Evolutionary conservation across 1,140 invertebrate species (phyloP), one percentile per base, ranked within the genome.

Genomic region (Pollicipes pollicipes): DNA sequence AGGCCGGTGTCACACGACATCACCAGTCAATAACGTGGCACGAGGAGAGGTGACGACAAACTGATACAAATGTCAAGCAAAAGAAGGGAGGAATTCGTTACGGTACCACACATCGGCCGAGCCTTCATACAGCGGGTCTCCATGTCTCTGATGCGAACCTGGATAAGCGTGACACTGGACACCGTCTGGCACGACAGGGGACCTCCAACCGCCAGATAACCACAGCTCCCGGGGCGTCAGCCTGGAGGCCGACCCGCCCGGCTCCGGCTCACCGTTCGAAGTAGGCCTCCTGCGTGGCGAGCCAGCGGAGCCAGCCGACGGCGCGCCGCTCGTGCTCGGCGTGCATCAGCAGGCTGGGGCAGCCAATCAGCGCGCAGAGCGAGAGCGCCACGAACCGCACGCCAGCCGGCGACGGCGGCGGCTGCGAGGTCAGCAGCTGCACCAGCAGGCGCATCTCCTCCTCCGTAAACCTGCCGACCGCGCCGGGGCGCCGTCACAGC

Each of bases 281-380:
- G 70, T 92, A 90, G 17, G 88, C 88, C 80, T 96, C 92, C 78
- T 94, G 91, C 69, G 88, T 86, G 0, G 96, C 89, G 0, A 97
- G 82, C 91, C 93, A 96, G 71, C 91, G 88, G 6, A 97, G 88
- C 93, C 94, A 97, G 77, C 95, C 90, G 70, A 96, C 88, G n/a
- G 90, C 88, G 76, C 87, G 86, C 70, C 88, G 88, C 81, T 98
- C 95, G 74, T 93, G 86, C 78, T 94, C 86, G 74, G 85, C 79
- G 74, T 86, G 79, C 16, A 84, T 83, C 68, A 97, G 87, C 6
- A 98, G 78, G 13, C 91, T 90, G 10, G 94, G 93, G 80, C 93
- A 97, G 0, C 93, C 91, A 64, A 98, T 90, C 0, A 98, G 84
- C 88, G 96, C 95, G 78, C 93, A 97, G 0, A 98, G 83, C 26